A percentile compares a stretch with the other conserved stretches of the same genome.
phyloP scores from a whole-genome alignment of 2,888 invertebrate species.

The Cremastobaeus sp. region DNA sequence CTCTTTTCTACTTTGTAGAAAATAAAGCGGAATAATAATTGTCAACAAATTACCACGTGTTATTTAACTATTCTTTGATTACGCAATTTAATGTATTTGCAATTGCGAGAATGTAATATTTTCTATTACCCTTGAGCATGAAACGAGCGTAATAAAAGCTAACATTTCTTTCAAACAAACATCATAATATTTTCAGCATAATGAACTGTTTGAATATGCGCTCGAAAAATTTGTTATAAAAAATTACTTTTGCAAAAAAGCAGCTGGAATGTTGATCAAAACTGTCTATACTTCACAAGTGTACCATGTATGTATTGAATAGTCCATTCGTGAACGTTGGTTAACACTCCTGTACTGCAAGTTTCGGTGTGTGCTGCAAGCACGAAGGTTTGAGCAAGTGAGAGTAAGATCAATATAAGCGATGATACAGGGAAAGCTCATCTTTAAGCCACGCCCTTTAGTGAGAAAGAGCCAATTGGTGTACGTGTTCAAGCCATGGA shows the following conservation, averaged over 20 bases:
- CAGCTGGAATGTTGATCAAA: conserved; percentile 42
- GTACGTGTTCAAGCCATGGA: conserved; percentile 54
- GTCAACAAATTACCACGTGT: too few species aligned
- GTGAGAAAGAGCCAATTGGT: conserved; percentile 68
- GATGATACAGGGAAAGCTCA: conserved; percentile 78
- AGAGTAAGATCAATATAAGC: conserved; percentile 77
- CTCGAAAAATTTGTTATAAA: conserved; percentile 7
- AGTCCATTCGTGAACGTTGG: conserved; percentile 13
- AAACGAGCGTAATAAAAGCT: too few species aligned
- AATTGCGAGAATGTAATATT: too few species aligned
- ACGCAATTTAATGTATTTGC: too few species aligned
- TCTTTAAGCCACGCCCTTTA: conserved; percentile 76
- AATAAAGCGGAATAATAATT: too few species aligned
- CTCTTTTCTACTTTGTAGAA: too few species aligned
- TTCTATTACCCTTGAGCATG: too few species aligned
- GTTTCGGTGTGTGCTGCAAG: conserved; percentile 46
- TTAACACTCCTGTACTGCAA: conserved; percentile 47
- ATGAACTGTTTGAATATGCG: too few species aligned
- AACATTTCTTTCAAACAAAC: too few species aligned
- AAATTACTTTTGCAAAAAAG: conserved; percentile 32
- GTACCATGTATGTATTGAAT: conserved; percentile 16
- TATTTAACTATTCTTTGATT: too few species aligned
- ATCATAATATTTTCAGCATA: too few species aligned
- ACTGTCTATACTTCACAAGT: conserved; percentile 21
- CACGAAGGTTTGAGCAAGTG: conserved; percentile 54